Evolutionary conservation across 2,113 vertebrate species (phyloP), one percentile per base, ranked within the genome.

Genomic region (Dasyprocta punctata): DNA sequence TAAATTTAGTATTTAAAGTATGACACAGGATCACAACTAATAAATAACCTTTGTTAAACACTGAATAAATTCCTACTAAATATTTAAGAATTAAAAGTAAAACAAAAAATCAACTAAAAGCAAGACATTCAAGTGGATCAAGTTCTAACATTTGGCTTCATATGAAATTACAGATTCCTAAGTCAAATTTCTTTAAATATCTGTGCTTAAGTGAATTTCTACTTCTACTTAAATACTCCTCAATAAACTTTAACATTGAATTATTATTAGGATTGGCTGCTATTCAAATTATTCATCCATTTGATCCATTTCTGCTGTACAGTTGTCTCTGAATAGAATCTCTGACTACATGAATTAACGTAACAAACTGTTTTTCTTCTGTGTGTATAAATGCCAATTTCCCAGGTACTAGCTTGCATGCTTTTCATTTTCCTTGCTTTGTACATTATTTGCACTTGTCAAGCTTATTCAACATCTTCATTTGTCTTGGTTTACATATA

Each of bases 401-500:
- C 12, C 71, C 33, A 88, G 17, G 20, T 17, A 52, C 20, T n/a
- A 16, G n/a, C 17, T 56, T 10, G 82, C 95, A 97, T 92, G 88
- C 60, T 96, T 89, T 97, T 90, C 87, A 44, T 77, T 16, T 93
- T 94, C 94, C 41, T 97, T 85, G 80, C 67, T 95, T 61, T 86
- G 16, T 86, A 84, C 10, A 41, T 81, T 41, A 96, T 90, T 97
- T 97, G 92, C 44, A 54, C 90, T 95, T 87, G 75, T 96, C 78
- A 88, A 69, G 63, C 78, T 94, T 97, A 7, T 92, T 96, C 83
- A 49, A 8, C 33, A 2, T 97, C 86, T 65, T 97, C 75, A 97
- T 97, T 92, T 33, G 38, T 58, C 52, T 94, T 90, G 58, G 90
- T 97, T 98, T 98, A 96, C 98, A 98, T 98, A 94, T 97, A 92